Percentiles rank a stretch among this genome's conserved stretches.
Conservation (phyloP, 2,113 vertebrate species). For the Agelaius tricolor region DNA sequence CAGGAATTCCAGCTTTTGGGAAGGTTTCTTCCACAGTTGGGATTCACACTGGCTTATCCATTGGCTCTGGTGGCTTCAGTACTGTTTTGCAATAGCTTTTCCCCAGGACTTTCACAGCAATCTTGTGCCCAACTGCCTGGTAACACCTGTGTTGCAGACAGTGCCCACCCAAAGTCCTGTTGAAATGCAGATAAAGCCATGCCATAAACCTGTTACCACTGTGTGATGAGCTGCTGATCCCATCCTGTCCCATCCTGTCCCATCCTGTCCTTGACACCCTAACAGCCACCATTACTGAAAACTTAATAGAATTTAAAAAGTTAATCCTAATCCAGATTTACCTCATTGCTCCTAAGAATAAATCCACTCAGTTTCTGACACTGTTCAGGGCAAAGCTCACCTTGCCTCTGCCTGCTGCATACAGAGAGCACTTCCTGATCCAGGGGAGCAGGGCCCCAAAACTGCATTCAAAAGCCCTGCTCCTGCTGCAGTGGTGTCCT, state of each 20-base stretch:
- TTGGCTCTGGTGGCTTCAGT: too few species aligned
- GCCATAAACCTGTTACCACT: background rate
- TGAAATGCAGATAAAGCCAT: background rate
- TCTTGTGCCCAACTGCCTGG: background rate
- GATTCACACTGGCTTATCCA: background rate
- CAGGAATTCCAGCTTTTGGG: background rate
- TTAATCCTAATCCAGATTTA: background rate
- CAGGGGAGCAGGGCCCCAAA: background rate
- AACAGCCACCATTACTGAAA: background rate
- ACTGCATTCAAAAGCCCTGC: background rate
- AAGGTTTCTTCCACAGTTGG: background rate
- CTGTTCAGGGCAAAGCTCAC: background rate
- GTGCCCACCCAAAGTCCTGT: background rate
- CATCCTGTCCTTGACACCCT: rapidly evolving
- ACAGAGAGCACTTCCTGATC: background rate
- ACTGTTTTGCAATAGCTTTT: background rate
- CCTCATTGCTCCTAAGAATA: background rate
- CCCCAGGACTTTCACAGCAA: background rate
- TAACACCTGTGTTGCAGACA: background rate
- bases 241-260: background rate
- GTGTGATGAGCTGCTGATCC: background rate
- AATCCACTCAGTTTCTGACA: background rate
- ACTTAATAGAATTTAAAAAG: background rate
- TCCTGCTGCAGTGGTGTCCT: background rate
- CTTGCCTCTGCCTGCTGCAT: background rate